These are phyloP conservation scores for Dryomyza anilis DNA, from an alignment of 2,888 invertebrate species.

Conservation along the genomic window DNA sequence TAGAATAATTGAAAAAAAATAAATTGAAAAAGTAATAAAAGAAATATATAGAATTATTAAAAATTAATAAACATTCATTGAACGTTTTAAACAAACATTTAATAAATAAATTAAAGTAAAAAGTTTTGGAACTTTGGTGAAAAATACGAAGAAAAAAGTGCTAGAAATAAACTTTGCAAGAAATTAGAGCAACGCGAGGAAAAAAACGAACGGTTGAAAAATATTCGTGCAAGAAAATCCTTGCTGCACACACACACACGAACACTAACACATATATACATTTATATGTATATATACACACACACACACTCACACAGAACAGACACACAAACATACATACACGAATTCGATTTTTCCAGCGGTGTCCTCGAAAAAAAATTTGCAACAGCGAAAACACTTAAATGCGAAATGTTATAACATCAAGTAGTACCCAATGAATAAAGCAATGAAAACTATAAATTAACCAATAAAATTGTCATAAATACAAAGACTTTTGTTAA, in stretches of 20 bases:
- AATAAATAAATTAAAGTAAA: not conserved
- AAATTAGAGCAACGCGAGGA: not conserved
- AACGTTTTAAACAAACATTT: constrained; percentile 32
- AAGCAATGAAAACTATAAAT: constrained; percentile 29
- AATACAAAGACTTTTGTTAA: constrained; percentile 2
- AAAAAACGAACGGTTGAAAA: not conserved
- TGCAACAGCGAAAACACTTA: constrained; percentile 8
- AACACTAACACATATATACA: constrained; percentile 38
- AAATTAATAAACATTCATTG: constrained; percentile 38
- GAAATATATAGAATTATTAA: not conserved
- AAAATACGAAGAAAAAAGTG: not conserved
- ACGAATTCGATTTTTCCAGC: constrained; percentile 43
- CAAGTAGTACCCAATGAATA: constrained; percentile 29
- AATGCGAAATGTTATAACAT: constrained; percentile 18
- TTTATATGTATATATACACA: constrained; percentile 48
- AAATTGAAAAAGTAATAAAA: constrained; percentile 15
- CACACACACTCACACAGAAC: constrained; percentile 11
- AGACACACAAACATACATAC: constrained; percentile 46
- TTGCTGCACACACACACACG: constrained; percentile 39
- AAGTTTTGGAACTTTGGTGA: not conserved
- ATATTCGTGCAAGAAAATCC: constrained; percentile 37
- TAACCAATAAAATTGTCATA: constrained; percentile 2
- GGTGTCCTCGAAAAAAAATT: constrained; percentile 22
- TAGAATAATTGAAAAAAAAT: no score
- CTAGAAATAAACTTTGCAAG: not conserved